Base-by-base conservation (phyloP, 2,797 vertebrate species). In the Liparis tanakae region DNA sequence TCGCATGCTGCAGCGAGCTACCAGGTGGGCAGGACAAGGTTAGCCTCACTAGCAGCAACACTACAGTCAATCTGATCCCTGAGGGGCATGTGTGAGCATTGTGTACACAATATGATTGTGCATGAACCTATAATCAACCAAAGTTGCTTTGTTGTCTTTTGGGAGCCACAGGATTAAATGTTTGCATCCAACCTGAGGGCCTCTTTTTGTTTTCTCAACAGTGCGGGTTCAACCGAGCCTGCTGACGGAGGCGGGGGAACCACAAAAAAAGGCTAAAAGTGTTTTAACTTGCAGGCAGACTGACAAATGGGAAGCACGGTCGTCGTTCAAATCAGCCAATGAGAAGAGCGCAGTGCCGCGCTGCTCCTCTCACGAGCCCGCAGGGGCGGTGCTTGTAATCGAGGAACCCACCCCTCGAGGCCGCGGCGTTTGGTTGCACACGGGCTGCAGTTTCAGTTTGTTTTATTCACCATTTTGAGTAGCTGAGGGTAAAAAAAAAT, bases 391-490 rank as follows among this genome's bases (percentile, higher is more conserved):
- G 41, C 84, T 76, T 55, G 5, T 30, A 22, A 8, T 20, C 0
- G 25, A 75, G 67, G 76, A 51, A 58, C 71, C 89, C 91, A 79
- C 93, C 94, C 90, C 82, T 71, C 71, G 74, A 80, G 73, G 86
- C 85, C 86, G 72, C 72, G 76, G 79, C 0, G 94, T 93, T 95
- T 90, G 95, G 95, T 95, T 95, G 94, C 89, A 85, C 93, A 90
- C 85, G 87, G 89, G 92, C 94, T 95, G 94, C 95, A 95, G 94
- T 95, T 95, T 95, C 94, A 95, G 94, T 95, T 95, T 95, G 95
- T 95, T 95, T 95, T 94, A 95, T 94, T 95, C 94, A 95, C 94
- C 94, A 94, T 95, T 95, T 95, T 95, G 94, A 92, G 93, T 88
- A 93, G 94, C 92, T 88, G 93, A 93, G 89, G 93, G 93, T 91